A percentile compares a stretch with the other conserved stretches of the same genome.
These are phyloP conservation scores for Fringilla coelebs DNA, from an alignment of 2,797 vertebrate species.

Conservation along the genomic window DNA sequence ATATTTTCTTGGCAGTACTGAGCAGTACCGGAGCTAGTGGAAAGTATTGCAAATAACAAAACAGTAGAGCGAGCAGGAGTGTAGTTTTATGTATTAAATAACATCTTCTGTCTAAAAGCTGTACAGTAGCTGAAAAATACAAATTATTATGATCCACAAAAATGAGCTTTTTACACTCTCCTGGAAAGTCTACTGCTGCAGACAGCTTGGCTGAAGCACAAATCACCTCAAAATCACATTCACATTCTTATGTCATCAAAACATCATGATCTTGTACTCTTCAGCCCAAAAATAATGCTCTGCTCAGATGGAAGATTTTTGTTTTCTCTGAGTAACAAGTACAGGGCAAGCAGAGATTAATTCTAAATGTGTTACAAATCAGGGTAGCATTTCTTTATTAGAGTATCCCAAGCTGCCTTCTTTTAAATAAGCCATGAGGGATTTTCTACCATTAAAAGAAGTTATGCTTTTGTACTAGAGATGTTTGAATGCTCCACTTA, in stretches of 20 bases:
- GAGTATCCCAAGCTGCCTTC: neutral
- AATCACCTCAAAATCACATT: neutral
- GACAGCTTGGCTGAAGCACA: neutral
- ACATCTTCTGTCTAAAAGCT: neutral
- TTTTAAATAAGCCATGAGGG: neutral
- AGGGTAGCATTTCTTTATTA: neutral
- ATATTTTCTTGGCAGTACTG: slow-evolving; percentile 7
- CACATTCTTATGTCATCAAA: neutral
- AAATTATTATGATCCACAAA: neutral
- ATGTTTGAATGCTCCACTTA: neutral
- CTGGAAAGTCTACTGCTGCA: neutral
- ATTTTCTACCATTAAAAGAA: neutral
- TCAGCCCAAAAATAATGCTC: neutral
- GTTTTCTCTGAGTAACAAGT: neutral
- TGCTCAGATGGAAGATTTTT: neutral
- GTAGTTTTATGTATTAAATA: neutral
- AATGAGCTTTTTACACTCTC: neutral
- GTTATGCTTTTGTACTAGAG: neutral
- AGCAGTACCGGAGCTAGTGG: neutral
- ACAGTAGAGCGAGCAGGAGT: neutral
- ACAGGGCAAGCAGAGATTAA: neutral
- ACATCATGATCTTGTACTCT: neutral
- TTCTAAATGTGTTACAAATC: neutral
- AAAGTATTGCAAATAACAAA: slow-evolving; percentile 13
- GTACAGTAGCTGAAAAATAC: neutral